These are phyloP conservation scores for Lacanobia wlatinum DNA, from an alignment of 2,888 invertebrate genomes.

Conservation along the genomic window DNA sequence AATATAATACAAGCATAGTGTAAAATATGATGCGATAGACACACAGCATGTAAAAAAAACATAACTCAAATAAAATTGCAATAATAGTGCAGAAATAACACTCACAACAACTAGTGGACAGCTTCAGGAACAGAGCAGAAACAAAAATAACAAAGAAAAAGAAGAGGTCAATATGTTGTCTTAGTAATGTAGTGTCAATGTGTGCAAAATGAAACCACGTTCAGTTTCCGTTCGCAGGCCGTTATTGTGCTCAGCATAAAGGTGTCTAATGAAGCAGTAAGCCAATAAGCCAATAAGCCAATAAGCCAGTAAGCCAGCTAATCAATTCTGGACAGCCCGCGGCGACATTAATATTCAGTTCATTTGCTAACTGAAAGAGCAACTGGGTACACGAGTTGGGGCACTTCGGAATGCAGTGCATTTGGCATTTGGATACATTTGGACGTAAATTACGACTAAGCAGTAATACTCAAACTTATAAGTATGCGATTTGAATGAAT, in stretches of 20 bases:
- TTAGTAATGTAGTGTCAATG: no score
- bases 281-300: conserved; percentile 1
- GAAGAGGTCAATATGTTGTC: no score
- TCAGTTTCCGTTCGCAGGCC: background rate
- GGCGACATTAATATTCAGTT: conserved; percentile 28
- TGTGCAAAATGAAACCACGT: background rate
- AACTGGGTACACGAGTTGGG: background rate
- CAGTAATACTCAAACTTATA: background rate
- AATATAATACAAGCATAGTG: no score
- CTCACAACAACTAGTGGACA: no score
- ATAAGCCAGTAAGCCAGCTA: conserved; percentile 24
- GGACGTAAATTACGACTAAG: background rate
- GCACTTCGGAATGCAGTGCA: background rate
- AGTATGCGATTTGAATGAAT: background rate
- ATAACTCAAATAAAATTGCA: no score
- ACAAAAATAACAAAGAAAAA: no score
- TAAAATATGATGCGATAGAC: no score
- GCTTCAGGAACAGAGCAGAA: no score
- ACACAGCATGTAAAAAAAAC: no score
- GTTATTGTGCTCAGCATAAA: conserved; percentile 15
- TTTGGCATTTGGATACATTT: background rate
- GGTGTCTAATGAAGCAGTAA: conserved; percentile 46
- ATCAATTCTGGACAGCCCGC: conserved; percentile 37
- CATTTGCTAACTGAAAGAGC: conserved; percentile 42
- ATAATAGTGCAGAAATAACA: no score